A percentile compares a stretch with the other conserved stretches of the same genome.
phyloP scores from a whole-genome alignment of 2,797 vertebrate species.

The Xenopus petersii region DNA sequence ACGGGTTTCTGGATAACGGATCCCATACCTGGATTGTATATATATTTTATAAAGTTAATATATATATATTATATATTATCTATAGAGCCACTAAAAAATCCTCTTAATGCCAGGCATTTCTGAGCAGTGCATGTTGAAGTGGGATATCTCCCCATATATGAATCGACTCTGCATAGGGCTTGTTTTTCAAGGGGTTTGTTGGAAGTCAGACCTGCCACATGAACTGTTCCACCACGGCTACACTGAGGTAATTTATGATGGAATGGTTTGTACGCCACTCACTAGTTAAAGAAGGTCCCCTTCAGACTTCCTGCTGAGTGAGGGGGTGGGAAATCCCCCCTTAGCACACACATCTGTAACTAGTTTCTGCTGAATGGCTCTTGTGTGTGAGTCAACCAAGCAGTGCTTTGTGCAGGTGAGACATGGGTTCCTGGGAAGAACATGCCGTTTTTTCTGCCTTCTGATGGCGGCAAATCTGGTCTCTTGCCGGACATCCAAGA shows the following conservation, averaged over 20 bases:
- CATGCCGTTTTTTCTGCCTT: background rate
- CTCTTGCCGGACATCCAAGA: background rate
- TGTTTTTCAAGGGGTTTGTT: background rate
- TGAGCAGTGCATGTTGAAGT: too few relatives aligned
- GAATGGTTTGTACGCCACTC: constrained; percentile 35
- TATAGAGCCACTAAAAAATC: too few relatives aligned
- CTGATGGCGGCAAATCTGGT: background rate
- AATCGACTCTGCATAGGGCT: background rate
- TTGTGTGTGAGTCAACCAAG: constrained; percentile 40
- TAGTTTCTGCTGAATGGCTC: constrained; percentile 42
- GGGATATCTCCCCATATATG: too few relatives aligned
- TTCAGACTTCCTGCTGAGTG: constrained; percentile 46
- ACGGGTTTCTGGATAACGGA: too few relatives aligned
- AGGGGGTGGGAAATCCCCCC: constrained; percentile 41
- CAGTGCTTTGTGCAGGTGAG: constrained; percentile 42
- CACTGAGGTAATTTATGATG: constrained; percentile 43
- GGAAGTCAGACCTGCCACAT: background rate
- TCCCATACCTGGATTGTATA: too few relatives aligned
- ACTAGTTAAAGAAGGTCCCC: constrained; percentile 40
- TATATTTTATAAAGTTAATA: too few relatives aligned
- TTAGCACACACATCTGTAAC: constrained; percentile 48
- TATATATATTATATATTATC: too few relatives aligned
- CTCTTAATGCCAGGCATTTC: too few relatives aligned
- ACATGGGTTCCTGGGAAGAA: constrained; percentile 19
- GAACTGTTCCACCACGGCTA: constrained; percentile 18